Conservation (phyloP, 2,113 vertebrate genomes). For the Prinia subflava region DNA sequence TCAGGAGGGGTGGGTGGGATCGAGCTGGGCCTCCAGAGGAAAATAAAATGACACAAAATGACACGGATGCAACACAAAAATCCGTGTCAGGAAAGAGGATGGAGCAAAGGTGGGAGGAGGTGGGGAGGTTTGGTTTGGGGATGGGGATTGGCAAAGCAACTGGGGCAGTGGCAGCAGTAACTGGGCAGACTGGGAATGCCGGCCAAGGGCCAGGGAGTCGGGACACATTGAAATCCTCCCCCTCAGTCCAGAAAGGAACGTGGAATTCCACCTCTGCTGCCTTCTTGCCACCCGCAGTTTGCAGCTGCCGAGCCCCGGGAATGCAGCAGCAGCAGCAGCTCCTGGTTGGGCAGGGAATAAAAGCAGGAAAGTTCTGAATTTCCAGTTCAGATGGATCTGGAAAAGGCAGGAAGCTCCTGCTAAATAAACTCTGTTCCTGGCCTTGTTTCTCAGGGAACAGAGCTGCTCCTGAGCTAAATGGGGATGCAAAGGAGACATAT, state of each 20-base stretch:
- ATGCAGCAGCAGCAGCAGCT: not conserved
- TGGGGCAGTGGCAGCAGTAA: not conserved
- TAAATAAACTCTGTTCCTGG: not conserved
- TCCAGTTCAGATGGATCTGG: not conserved
- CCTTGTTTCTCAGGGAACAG: slow-evolving; percentile 2
- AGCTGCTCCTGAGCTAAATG: not conserved
- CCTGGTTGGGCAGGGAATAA: not conserved
- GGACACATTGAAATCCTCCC: not conserved
- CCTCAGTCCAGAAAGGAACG: not conserved
- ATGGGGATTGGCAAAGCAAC: not conserved
- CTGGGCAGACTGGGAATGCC: not conserved
- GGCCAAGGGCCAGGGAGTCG: not conserved
- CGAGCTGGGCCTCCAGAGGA: not conserved
- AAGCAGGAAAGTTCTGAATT: not conserved
- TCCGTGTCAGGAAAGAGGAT: not conserved
- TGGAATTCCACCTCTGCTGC: not conserved
- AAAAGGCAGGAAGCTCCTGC: not conserved
- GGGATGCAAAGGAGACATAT: not conserved
- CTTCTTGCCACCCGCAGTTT: not conserved
- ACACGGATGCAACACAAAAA: not conserved
- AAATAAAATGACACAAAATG: not conserved
- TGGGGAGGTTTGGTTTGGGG: not conserved
- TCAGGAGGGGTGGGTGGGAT: not conserved
- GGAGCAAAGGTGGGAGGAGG: not conserved
- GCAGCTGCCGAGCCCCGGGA: not conserved